These are phyloP conservation scores for Syngnathoides biaculeatus DNA, from an alignment of 2,113 vertebrate species.

Conservation along the genomic window DNA sequence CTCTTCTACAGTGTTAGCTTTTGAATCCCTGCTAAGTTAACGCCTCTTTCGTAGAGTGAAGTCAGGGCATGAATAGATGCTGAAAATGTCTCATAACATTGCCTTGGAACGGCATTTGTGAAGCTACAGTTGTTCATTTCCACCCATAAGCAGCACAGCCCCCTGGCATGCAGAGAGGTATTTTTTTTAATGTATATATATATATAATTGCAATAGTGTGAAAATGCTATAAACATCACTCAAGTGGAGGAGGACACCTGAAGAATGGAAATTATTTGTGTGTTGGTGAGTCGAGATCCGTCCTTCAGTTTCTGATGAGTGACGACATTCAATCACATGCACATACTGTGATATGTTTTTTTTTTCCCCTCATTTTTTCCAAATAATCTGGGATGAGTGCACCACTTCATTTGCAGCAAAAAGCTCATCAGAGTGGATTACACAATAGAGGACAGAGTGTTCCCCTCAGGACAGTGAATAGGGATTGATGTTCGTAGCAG, in stretches of 20 bases:
- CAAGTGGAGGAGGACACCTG: conserved; percentile 47
- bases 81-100: conserved; percentile 44
- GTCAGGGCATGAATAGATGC: conserved; percentile 41
- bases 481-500: conserved; percentile 86
- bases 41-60: conserved; percentile 36
- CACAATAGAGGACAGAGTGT: conserved; percentile 72
- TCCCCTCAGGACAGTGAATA: conserved; percentile 80
- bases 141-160: conserved; percentile 67
- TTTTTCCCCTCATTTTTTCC: neutral
- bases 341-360: conserved; percentile 64
- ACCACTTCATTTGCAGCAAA: conserved; percentile 32
- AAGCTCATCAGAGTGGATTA: conserved; percentile 45
- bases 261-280: conserved; percentile 57
- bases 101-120: conserved; percentile 62
- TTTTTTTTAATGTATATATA: conserved; percentile 51
- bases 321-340: conserved; percentile 72
- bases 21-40: conserved; percentile 55
- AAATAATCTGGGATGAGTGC: conserved; percentile 41
- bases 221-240: conserved; percentile 65
- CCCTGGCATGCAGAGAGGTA: conserved; percentile 71
- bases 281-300: conserved; percentile 37
- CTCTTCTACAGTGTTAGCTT: conserved; percentile 55
- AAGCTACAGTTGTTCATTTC: conserved; percentile 67
- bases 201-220: conserved; percentile 69
- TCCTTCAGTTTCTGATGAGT: conserved; percentile 53